Evolutionary conservation across 2,888 invertebrate species (phyloP), one percentile per base, ranked within the genome.

Genomic region (Serripes groenlandicus): DNA sequence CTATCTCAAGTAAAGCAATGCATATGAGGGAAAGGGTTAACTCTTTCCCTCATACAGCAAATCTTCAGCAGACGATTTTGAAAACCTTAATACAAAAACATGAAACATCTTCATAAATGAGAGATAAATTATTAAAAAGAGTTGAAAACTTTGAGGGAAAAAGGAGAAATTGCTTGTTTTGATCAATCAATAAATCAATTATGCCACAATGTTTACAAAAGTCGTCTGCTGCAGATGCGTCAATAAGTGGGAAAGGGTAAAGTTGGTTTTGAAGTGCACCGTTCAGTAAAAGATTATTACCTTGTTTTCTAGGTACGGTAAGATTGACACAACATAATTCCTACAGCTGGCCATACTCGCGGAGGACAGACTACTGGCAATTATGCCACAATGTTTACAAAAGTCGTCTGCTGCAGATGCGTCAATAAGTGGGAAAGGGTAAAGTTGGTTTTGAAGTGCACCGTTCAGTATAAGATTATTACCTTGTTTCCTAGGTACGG

Each of bases 401-500:
- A 49, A 49, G 49, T 26, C 5, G 7, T 42, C 49, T 49, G 2
- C 49, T 5, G 15, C 21, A 21, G 49, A 21, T 2, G 2, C 49
- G 49, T 49, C 7, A 49, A 5, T 3, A 49, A 1, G 15, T 1
- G 49, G 7, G 49, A 49, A 21, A 21, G 49, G 15, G 49, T 49
- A 21, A 5, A 21, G 21, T 21, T 3, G 49, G 49, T 15, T 3
- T n/a, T n/a, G n/a, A n/a, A n/a, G n/a, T n/a, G n/a, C n/a, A n/a
- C n/a, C n/a, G n/a, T n/a, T n/a, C n/a, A n/a, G n/a, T n/a, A n/a
- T n/a, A n/a, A n/a, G n/a, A n/a, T n/a, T 54, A 52, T 73, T 81
- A 85, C 85, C 85, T 74, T 56, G 66, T 72, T 70, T 28, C 79
- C 76, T 52, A 76, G 28, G 52, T 58, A 78, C 34, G 85, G 85